Base-by-base conservation (phyloP, 2,113 vertebrate species). In the Micromys minutus region DNA sequence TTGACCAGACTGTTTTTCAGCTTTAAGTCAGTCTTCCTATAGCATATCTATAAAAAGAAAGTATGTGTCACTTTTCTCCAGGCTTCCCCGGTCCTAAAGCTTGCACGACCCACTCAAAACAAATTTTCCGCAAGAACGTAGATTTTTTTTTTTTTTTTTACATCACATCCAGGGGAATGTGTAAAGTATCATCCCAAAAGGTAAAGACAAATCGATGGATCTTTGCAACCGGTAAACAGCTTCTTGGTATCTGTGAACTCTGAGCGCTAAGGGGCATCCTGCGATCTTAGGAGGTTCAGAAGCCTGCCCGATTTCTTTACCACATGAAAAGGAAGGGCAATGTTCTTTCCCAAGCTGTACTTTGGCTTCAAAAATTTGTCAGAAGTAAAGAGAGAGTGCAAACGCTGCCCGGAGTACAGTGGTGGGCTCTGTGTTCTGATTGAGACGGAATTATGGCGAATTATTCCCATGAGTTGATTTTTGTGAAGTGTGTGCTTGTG, bases 391-490 rank as follows among this genome's bases (percentile, higher is more conserved):
- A 88, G 52, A 86, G 22, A 55, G 89, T 92, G 67, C 61, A 90
- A 77, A 89, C 39, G 26, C 65, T 50, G 71, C n/a, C 36, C 90
- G 93, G 69, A 80, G 59, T 71, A 93, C 85, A 85, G 50, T 57
- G 4, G 52, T 72, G 94, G 92, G 91, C 79, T 94, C 94, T 80
- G 76, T 94, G 93, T 88, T 96, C 95, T 90, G 93, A 96, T 45
- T 83, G 90, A 97, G 90, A 81, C 63, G 67, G 91, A 96, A 96
- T 96, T 85, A 92, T 77, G 42, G 90, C 36, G 71, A 96, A 96
- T 88, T 71, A 96, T 92, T 95, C 94, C 90, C 92, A 86, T 4
- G 71, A 93, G 92, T 52, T 91, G 96, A 96, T 97, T 93, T n/a
- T 94, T 90, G 94, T 89, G 90, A 90, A 67, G 65, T 65, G 90